phyloP scores from a whole-genome alignment of 2,797 vertebrate species.

The Ambastaia sidthimunki region DNA sequence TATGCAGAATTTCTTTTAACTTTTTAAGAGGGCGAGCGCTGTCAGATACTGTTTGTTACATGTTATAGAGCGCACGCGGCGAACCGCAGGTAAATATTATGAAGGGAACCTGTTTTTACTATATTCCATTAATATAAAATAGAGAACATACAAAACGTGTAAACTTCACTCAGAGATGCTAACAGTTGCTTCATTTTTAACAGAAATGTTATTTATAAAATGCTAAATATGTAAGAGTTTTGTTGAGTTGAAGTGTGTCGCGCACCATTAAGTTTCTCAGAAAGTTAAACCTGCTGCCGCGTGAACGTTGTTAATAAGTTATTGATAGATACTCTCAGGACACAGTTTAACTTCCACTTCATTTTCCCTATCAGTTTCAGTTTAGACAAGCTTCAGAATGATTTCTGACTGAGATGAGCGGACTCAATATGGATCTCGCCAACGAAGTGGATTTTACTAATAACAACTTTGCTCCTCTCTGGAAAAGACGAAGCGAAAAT shows the following conservation, averaged over 20 bases:
- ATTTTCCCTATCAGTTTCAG: constrained; percentile 45
- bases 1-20: constrained; percentile 11
- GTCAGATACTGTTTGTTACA: no score
- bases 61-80: not conserved
- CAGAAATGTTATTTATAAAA: no score
- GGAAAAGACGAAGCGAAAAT: constrained; percentile 76
- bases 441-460: constrained; percentile 85
- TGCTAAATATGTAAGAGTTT: no score
- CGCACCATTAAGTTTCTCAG: no score
- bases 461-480: constrained; percentile 81
- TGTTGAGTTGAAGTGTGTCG: not conserved
- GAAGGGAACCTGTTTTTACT: not conserved
- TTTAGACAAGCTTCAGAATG: constrained; percentile 56
- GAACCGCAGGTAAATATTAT: not conserved
- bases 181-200: no score
- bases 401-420: constrained; percentile 53
- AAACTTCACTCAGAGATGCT: no score
- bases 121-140: no score
- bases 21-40: not conserved
- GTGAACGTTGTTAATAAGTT: constrained; percentile 1
- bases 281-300: not conserved
- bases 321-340: not conserved
- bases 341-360: constrained; percentile 13
- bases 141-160: no score
- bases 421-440: constrained; percentile 77